These are phyloP conservation scores for Solenopsis invicta DNA, from an alignment of 1,140 invertebrate species.

Conservation along the genomic window DNA sequence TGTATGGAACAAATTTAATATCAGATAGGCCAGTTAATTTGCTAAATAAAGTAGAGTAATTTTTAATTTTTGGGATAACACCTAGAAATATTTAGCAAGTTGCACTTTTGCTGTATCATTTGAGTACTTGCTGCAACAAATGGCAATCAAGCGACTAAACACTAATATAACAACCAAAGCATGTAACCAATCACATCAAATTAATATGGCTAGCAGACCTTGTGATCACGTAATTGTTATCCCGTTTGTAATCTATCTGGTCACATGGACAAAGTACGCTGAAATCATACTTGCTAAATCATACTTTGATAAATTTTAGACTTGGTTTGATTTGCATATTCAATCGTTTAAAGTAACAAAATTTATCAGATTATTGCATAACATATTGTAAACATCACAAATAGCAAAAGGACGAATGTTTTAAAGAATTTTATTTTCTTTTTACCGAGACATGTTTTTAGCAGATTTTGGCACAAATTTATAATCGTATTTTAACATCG, in stretches of 20 bases:
- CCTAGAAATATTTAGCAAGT: not conserved
- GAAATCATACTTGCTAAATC: not conserved
- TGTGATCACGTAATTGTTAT: slow-evolving; percentile 23
- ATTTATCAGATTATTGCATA: not conserved
- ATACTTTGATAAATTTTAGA: not conserved
- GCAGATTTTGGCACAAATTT: not conserved
- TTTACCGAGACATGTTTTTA: not conserved
- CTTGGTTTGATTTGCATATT: not conserved
- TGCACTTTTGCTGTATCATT: not conserved
- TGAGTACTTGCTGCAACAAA: not conserved
- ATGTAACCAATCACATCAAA: not conserved
- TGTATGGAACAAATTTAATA: too few species aligned
- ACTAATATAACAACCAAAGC: not conserved
- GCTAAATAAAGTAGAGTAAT: not conserved
- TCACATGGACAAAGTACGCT: not conserved
- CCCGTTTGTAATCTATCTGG: not conserved
- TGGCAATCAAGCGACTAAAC: not conserved
- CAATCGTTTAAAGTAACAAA: not conserved
- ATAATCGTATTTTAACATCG: slow-evolving; percentile 31
- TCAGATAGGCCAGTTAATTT: too few species aligned
- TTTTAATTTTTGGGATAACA: not conserved
- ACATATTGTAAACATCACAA: not conserved
- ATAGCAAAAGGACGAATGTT: not conserved
- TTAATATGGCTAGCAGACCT: slow-evolving; percentile 1
- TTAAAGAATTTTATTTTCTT: not conserved